Conservation (phyloP, 2,888 invertebrate species). For the Chymomyza amoena region DNA sequence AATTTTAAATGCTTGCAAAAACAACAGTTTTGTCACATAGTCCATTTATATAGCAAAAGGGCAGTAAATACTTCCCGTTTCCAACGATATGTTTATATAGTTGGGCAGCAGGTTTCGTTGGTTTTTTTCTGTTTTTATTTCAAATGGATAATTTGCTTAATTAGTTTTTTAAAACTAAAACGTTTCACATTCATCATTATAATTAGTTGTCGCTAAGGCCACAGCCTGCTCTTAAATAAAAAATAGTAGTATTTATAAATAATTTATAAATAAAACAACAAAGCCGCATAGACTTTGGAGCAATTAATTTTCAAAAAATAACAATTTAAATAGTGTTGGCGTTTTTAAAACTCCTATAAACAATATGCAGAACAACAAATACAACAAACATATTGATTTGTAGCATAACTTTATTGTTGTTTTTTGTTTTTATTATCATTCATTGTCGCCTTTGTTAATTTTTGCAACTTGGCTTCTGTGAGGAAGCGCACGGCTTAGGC, state of each 20-base stretch:
- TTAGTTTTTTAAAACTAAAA: constrained; percentile 40
- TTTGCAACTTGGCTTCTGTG: background rate
- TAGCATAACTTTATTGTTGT: background rate
- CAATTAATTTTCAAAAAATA: background rate
- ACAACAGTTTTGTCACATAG: background rate
- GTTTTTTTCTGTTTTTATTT: constrained; percentile 1
- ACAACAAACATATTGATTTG: background rate
- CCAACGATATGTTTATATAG: constrained; percentile 22
- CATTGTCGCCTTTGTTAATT: background rate
- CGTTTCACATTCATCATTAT: constrained; percentile 65
- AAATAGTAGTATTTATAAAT: background rate
- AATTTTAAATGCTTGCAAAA: background rate
- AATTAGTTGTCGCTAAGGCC: constrained; percentile 32
- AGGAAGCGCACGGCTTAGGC: background rate
- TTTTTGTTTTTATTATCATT: background rate
- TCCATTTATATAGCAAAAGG: background rate
- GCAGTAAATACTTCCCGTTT: background rate
- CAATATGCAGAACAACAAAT: background rate
- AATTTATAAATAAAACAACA: background rate
- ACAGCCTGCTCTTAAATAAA: background rate
- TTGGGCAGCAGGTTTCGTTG: constrained; percentile 5
- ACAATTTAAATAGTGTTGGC: background rate
- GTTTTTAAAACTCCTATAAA: background rate
- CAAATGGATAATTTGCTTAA: constrained; percentile 45
- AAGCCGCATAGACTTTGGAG: background rate